Evolutionary conservation across 2,888 invertebrate genomes (phyloP), one percentile per base, ranked within the genome.

Genomic region (Athalia cordata): DNA sequence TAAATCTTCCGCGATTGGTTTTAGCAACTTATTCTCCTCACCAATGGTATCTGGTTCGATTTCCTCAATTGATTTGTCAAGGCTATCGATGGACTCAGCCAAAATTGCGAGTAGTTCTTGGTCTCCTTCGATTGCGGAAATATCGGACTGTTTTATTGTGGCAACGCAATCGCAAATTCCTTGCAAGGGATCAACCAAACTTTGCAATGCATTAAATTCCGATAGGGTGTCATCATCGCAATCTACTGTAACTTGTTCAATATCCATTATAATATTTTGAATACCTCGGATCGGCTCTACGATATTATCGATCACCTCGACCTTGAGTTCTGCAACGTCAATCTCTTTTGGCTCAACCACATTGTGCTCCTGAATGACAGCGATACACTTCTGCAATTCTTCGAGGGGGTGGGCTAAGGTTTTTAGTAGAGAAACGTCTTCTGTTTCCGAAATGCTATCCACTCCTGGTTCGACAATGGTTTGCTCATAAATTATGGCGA

Each of bases 341-440:
- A 74, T 55, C 3, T 64, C 52, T 7, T 62, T 70, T 11, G 82
- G 79, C 47, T 86, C 86, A 15, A 84, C 79, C 15, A 85, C 79
- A 3, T 79, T 83, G 57, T 87, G 85, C 74, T 89, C 89, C 66
- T 89, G 87, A 57, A 90, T 87, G 13, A 83, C 82, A 0, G 86
- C 85, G 43, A 90, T 88, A 67, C 87, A 87, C 49, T 87, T 85
- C 49, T 87, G 86, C 50, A 90, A 81, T 64, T 88, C 87, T 75
- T 87, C 82, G 3, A 91, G 72, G 0, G 90, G 88, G 13, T 84
- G 79, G 0, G 87, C 85, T 61, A 90, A 80, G 4, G 84, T 85
- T 68, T 87, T 85, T 45, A 88, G 76, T 43, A 85, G 72, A 0
- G 87, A 85, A 3, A 87, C 74, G 57, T 87, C 83, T 5, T 85